phyloP scores from a whole-genome alignment of 2,888 invertebrate species.

The Hypomecis punctinalis region DNA sequence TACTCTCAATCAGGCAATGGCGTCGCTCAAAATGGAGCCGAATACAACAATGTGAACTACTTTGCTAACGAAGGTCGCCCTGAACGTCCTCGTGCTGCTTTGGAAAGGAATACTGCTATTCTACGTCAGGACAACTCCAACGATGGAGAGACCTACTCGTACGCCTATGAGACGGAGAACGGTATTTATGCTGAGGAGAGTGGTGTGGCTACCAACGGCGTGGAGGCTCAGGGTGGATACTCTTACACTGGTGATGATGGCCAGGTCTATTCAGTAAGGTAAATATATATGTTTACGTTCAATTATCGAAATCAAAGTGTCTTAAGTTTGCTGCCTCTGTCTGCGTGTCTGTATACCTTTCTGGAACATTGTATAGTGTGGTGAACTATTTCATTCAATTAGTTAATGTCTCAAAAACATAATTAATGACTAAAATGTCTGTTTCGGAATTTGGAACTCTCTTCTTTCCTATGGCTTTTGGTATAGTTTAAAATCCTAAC shows the following conservation, averaged over 20 bases:
- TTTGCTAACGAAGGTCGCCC: conserved; percentile 48
- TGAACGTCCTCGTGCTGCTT: conserved; percentile 70
- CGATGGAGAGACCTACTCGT: conserved; percentile 72
- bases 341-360: too few species aligned
- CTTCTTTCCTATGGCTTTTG: too few species aligned
- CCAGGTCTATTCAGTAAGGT: conserved; percentile 73
- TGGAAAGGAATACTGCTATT: conserved; percentile 73
- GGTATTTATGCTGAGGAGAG: conserved; percentile 75
- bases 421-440: too few species aligned
- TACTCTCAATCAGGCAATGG: conserved; percentile 38
- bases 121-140: conserved; percentile 71
- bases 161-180: conserved; percentile 76
- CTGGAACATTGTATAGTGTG: too few species aligned
- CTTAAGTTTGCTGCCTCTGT: too few species aligned
- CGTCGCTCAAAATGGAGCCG: conserved; percentile 30
- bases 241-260: conserved; percentile 80
- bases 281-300: too few species aligned
- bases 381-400: too few species aligned
- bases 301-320: too few species aligned
- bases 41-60: conserved; percentile 47
- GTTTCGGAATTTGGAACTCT: too few species aligned
- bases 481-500: too few species aligned
- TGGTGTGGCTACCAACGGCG: conserved; percentile 75
- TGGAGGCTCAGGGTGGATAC: conserved; percentile 73
- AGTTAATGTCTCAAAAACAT: too few species aligned